Evolutionary conservation across 2,888 invertebrate species (phyloP), one percentile per base, ranked within the genome.

Genomic region (Hirtodrosophila duncani): DNA sequence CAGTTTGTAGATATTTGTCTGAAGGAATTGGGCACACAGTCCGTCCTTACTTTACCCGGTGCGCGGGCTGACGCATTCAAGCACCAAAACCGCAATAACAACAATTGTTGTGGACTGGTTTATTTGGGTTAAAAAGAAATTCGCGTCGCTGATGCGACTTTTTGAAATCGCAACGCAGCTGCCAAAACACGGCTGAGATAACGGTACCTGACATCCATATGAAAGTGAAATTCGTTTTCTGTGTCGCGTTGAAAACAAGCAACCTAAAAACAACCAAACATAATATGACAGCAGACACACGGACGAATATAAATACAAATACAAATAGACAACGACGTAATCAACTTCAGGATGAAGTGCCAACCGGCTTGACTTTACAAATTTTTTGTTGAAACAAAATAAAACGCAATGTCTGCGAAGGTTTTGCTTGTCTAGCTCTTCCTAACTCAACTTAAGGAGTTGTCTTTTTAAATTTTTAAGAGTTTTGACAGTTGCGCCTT

Each of bases 91-190:
- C 13, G n/a, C 11, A 48, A 33, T 18, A 26, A 33, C 26, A 17
- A 34, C 4, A 42, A 34, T 56, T 57, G 69, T 62, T 66, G 62
- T 52, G 59, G 63, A 81, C 82, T 66, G 80, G 80, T 77, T 78
- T 80, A 77, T 78, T 71, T 77, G 63, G 78, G 82, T 60, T 82
- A 77, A 78, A 81, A 80, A 82, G 82, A 78, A 78, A 82, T 80
- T 78, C 71, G 51, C 39, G 7, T 20, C 18, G 24, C 42, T 38
- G 78, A 67, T 64, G 63, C 56, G 44, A 50, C 58, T 58, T 26
- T 26, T 4, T 20, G 4, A 20, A 20, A 31, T 27, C 11, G 44
- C 42, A 30, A 41, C 27, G 43, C 34, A 39, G 49, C 42, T 16
- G 16, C 30, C 13, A 6, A 20, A 20, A 4, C 36, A 21, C 26